Evolutionary conservation across 2,113 vertebrate species (phyloP).

Genomic region (Onychostruthus taczanowskii): DNA sequence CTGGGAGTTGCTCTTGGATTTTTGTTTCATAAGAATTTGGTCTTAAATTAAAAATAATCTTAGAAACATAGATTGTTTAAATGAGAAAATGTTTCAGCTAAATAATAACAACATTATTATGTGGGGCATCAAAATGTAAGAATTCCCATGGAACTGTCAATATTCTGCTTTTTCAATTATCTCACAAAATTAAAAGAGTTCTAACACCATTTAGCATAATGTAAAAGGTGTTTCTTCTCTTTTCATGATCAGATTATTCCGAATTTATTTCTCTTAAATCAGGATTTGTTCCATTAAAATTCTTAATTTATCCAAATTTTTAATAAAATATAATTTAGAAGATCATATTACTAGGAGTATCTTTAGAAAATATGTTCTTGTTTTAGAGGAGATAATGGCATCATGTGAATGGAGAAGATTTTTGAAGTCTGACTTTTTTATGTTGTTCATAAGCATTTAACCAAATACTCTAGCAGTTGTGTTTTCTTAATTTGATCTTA

Average conservation of each 20-base stretch:
- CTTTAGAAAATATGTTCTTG: not conserved
- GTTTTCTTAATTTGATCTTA: not conserved
- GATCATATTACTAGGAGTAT: fast-evolving
- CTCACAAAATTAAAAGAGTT: not conserved
- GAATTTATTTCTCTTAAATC: not conserved
- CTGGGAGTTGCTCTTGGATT: not conserved
- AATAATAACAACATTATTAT: not conserved
- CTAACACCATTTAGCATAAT: not conserved
- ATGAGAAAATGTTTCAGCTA: not conserved
- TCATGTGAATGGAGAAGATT: not conserved
- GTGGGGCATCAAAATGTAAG: not conserved
- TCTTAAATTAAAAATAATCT: not conserved
- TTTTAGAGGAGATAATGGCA: not conserved
- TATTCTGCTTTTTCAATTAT: not conserved
- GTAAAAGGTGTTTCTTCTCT: not conserved
- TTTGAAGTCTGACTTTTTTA: not conserved
- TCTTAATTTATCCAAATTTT: not conserved
- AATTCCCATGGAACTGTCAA: not conserved
- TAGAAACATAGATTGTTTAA: not conserved
- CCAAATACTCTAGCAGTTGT: not conserved
- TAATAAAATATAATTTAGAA: not conserved
- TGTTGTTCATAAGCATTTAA: not conserved
- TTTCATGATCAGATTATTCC: not conserved
- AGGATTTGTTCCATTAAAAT: not conserved
- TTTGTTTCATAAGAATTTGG: not conserved